Percentiles rank a stretch among this genome's conserved stretches.
Evolutionary conservation across 1,140 invertebrate genomes (phyloP).

Genomic region (Drosophila arawakana): DNA sequence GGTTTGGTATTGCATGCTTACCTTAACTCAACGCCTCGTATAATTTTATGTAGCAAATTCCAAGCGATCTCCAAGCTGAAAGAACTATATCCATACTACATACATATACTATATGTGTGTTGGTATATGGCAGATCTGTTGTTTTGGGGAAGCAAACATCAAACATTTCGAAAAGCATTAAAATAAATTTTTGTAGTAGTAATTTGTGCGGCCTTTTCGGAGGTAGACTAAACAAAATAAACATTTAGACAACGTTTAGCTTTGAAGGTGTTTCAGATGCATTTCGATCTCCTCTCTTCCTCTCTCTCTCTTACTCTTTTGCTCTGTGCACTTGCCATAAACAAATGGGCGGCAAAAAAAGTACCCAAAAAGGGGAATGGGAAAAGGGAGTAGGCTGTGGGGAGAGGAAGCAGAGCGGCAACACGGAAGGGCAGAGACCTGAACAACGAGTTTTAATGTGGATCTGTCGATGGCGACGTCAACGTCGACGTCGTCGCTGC

Average conservation of each 20-base stretch:
- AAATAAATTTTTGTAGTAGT: slow-evolving; percentile 73
- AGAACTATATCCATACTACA: slow-evolving; percentile 9
- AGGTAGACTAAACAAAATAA: slow-evolving; percentile 82
- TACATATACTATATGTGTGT: background rate
- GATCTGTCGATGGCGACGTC: slow-evolving; percentile 51
- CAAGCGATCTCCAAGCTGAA: slow-evolving; percentile 13
- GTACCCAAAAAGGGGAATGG: slow-evolving; percentile 24
- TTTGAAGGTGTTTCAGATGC: slow-evolving; percentile 51
- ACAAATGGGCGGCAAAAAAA: slow-evolving; percentile 73
- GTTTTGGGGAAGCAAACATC: slow-evolving; percentile 59
- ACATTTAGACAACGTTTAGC: slow-evolving; percentile 50
- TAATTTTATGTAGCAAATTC: slow-evolving; percentile 69
- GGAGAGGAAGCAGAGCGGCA: slow-evolving; percentile 27
- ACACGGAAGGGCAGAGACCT: slow-evolving; percentile 62
- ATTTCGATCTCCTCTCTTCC: slow-evolving; percentile 17
- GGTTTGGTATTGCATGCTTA: slow-evolving; percentile 46
- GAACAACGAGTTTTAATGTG: slow-evolving; percentile 71
- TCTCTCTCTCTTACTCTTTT: no score
- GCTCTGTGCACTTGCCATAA: slow-evolving; percentile 53
- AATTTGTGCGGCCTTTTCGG: slow-evolving; percentile 59
- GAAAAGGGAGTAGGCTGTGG: slow-evolving; percentile 13
- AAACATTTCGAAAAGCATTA: slow-evolving; percentile 72
- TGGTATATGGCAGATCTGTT: no score
- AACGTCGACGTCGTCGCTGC: slow-evolving; percentile 61
- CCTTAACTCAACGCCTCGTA: slow-evolving; percentile 75